These are phyloP conservation scores for Cydia amplana DNA, from an alignment of 1,140 invertebrate species.

Conservation along the genomic window DNA sequence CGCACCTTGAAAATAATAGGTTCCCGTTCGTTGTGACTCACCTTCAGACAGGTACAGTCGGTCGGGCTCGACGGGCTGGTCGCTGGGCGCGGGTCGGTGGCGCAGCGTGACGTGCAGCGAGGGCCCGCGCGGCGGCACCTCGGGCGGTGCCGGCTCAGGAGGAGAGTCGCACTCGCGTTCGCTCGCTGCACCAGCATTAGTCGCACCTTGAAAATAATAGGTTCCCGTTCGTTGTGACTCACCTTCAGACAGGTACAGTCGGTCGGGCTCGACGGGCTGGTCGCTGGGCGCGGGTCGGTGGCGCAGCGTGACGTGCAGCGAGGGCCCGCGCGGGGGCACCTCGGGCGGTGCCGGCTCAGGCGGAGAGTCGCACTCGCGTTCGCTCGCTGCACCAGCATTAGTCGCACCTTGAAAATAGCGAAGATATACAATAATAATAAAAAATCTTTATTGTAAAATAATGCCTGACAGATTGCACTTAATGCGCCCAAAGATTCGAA, in stretches of 20 bases:
- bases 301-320: constrained; percentile 80
- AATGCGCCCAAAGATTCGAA: too few relatives aligned
- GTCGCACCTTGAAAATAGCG: constrained; percentile 45
- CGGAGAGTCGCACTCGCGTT: constrained; percentile 81
- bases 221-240: constrained; percentile 26
- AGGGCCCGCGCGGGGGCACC: constrained; percentile 85
- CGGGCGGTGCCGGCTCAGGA: constrained; percentile 86
- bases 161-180: constrained; percentile 82
- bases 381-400: constrained; percentile 49
- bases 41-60: constrained; percentile 72
- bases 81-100: constrained; percentile 57
- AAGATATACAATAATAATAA: too few relatives aligned
- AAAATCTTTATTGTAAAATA: too few relatives aligned
- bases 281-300: constrained; percentile 60
- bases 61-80: constrained; percentile 60
- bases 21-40: constrained; percentile 37
- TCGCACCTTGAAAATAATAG: too few relatives aligned
- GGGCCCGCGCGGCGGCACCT: constrained; percentile 85
- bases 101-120: constrained; percentile 81
- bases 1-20: too few relatives aligned
- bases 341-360: constrained; percentile 87
- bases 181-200: constrained; percentile 51
- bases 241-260: constrained; percentile 73
- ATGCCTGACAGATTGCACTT: too few relatives aligned
- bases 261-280: constrained; percentile 59